A percentile compares a stretch with the other conserved stretches of the same genome.
Conservation (phyloP, 2,888 invertebrate species). For the Corbicula japonica region DNA sequence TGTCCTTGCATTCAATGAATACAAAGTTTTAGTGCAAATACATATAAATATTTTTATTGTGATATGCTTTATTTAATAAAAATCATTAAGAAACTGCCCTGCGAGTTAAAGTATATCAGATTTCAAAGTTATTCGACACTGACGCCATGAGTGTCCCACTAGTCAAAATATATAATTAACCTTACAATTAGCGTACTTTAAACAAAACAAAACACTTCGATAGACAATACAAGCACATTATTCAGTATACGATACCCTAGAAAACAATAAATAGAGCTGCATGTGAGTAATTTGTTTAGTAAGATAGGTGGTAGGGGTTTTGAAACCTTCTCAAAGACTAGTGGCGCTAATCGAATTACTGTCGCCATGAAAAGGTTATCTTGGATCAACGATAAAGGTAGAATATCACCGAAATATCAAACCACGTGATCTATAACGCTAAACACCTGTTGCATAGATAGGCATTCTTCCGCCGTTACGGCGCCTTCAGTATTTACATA, state of each 20-base stretch:
- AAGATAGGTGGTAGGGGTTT: slow-evolving; percentile 31
- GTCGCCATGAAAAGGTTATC: slow-evolving; percentile 65
- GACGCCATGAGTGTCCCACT: slow-evolving; percentile 22
- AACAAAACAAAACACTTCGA: slow-evolving; percentile 30
- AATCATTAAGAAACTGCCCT: no score
- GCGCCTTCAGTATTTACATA: slow-evolving; percentile 62
- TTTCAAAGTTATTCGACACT: slow-evolving; percentile 2
- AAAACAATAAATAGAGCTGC: slow-evolving; percentile 14
- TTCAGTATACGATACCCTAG: slow-evolving; percentile 7
- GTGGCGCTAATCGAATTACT: slow-evolving; percentile 65
- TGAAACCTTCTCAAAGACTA: slow-evolving; percentile 55
- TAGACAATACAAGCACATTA: background rate
- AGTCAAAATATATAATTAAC: slow-evolving; percentile 40
- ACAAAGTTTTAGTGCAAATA: no score
- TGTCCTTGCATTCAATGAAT: no score
- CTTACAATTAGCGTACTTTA: slow-evolving; percentile 37
- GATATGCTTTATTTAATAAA: no score
- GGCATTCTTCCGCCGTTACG: slow-evolving; percentile 64
- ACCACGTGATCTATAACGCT: slow-evolving; percentile 62
- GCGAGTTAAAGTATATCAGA: slow-evolving; percentile 14
- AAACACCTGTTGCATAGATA: slow-evolving; percentile 70
- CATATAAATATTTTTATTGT: no score
- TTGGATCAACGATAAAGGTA: slow-evolving; percentile 65
- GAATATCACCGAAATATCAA: slow-evolving; percentile 62
- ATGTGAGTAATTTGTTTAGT: slow-evolving; percentile 22